A percentile compares a stretch with the other conserved stretches of the same genome.
These are phyloP conservation scores for Dicrurus megarhynchus DNA, from an alignment of 2,113 vertebrate species.

Conservation along the genomic window DNA sequence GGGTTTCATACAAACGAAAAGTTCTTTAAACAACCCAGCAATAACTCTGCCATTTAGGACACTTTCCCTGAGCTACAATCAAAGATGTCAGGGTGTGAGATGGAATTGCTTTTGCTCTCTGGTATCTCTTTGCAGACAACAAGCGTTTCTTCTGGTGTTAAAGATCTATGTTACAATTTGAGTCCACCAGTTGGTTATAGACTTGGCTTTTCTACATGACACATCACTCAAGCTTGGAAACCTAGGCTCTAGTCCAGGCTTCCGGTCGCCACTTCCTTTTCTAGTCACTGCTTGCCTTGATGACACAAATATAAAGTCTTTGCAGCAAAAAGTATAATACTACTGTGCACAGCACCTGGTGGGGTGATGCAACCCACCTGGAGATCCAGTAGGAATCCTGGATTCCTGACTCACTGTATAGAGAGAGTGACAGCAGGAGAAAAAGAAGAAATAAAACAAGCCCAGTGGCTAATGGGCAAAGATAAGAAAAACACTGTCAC, in stretches of 20 bases:
- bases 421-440: background rate
- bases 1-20: background rate
- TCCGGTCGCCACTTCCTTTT: background rate
- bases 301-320: background rate
- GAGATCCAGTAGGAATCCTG: background rate
- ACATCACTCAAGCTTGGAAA: background rate
- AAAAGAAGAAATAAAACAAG: background rate
- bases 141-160: background rate
- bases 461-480: background rate
- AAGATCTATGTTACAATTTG: background rate
- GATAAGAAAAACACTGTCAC: background rate
- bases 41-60: background rate
- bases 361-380: background rate
- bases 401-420: background rate
- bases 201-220: background rate
- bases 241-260: background rate
- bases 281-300: background rate
- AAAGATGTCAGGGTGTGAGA: background rate
- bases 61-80: background rate
- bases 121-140: background rate
- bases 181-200: background rate
- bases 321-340: background rate
- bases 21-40: background rate
- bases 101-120: background rate
- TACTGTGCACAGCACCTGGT: fast-evolving